phyloP scores from a whole-genome alignment of 2,113 vertebrate genomes.

The Alaudala cheleensis region DNA sequence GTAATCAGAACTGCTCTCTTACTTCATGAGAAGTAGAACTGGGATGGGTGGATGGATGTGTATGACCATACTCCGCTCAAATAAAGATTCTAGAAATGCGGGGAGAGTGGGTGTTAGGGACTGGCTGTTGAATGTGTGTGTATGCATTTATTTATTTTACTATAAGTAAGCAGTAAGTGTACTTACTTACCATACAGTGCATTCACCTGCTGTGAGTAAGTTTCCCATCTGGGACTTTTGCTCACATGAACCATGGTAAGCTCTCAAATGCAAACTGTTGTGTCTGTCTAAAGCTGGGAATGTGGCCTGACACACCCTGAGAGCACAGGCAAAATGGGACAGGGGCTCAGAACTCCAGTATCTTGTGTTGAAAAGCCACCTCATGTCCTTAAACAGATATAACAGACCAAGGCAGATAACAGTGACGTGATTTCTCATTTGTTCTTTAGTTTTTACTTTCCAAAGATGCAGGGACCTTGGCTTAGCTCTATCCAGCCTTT shows the following conservation, averaged over 20 bases:
- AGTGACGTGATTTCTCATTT: not conserved
- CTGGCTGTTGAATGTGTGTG: too few species aligned
- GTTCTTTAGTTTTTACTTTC: not conserved
- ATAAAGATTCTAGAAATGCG: not conserved
- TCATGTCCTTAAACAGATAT: not conserved
- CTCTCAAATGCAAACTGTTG: not conserved
- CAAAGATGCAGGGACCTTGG: not conserved
- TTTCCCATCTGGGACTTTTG: not conserved
- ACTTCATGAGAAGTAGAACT: not conserved
- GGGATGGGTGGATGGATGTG: not conserved
- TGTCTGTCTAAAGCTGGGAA: fast-evolving
- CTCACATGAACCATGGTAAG: not conserved
- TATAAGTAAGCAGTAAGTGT: not conserved
- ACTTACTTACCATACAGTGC: not conserved
- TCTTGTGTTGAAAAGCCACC: not conserved
- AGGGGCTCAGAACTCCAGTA: not conserved
- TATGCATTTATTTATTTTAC: not conserved
- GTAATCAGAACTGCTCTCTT: not conserved
- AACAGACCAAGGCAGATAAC: not conserved
- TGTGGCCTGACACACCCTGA: fast-evolving
- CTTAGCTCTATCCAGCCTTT: not conserved
- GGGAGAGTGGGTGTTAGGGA: not conserved
- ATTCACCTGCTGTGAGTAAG: not conserved
- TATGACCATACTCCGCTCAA: not conserved
- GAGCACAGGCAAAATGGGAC: fast-evolving